These are phyloP conservation scores for Chymomyza amoena DNA, from an alignment of 2,888 invertebrate species.

Conservation along the genomic window DNA sequence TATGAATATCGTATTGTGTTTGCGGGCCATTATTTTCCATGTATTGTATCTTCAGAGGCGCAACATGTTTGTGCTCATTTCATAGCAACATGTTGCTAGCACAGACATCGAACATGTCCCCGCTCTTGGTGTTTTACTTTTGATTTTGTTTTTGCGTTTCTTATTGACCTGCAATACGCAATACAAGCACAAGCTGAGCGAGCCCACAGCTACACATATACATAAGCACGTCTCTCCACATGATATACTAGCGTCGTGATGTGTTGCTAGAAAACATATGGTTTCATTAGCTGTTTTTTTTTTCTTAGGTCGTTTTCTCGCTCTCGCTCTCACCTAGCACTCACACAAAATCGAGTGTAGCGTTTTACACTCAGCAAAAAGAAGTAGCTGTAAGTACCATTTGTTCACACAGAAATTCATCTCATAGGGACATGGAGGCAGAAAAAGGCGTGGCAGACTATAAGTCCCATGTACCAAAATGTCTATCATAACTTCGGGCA, in stretches of 20 bases:
- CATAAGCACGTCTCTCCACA: not conserved
- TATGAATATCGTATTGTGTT: too few species aligned
- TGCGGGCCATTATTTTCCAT: too few species aligned
- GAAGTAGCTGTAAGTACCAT: too few species aligned
- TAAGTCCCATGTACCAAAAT: too few species aligned
- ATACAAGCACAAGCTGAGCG: constrained; percentile 67
- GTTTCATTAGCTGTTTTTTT: constrained; percentile 56
- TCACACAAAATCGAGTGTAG: constrained; percentile 1
- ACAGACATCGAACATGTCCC: constrained; percentile 7
- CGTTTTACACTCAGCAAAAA: too few species aligned
- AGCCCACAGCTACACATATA: constrained; percentile 31
- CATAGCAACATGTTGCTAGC: constrained; percentile 51
- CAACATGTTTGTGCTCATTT: constrained; percentile 5
- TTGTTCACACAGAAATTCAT: too few species aligned
- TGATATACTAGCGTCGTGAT: constrained; percentile 24
- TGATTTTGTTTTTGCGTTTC: constrained; percentile 69
- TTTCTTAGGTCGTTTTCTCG: constrained; percentile 28
- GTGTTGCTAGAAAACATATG: constrained; percentile 64
- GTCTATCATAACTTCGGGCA: too few species aligned
- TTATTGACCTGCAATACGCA: constrained; percentile 71
- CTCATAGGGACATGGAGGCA: too few species aligned
- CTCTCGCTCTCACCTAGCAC: not conserved
- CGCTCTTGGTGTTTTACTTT: constrained; percentile 50
- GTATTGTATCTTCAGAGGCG: too few species aligned
- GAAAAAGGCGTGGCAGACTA: too few species aligned